Conservation (phyloP, 2,888 invertebrate genomes). For the Athrips mouffetella region DNA sequence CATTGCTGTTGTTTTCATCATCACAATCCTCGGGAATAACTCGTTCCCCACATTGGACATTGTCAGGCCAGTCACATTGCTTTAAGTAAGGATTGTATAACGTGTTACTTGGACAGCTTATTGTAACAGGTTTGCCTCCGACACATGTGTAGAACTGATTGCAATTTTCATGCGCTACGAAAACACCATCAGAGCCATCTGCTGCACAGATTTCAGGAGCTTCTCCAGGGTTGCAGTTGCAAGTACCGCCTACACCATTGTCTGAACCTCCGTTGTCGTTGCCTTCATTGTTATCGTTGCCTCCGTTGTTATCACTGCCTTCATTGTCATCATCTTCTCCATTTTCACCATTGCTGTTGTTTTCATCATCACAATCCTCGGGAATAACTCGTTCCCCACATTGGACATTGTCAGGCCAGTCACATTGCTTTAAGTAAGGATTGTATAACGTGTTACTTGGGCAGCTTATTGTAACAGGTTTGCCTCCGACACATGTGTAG, state of each 20-base stretch:
- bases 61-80: constrained; percentile 26
- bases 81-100: constrained; percentile 20
- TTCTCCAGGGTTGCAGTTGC: constrained; percentile 21
- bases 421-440: constrained; percentile 31
- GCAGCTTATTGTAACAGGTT: constrained; percentile 27
- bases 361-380: constrained; percentile 15
- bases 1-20: neutral
- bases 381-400: constrained; percentile 26
- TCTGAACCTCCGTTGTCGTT: neutral
- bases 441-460: constrained; percentile 5
- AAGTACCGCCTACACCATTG: constrained; percentile 9
- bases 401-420: constrained; percentile 36
- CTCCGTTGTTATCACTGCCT: constrained; percentile 22
- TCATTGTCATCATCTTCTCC: neutral
- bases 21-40: constrained; percentile 13
- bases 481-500: constrained; percentile 34
- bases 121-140: constrained; percentile 6
- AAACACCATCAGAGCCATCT: constrained; percentile 21
- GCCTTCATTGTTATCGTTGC: constrained; percentile 11
- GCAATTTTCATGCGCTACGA: constrained; percentile 25
- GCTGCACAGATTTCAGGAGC: constrained; percentile 22
- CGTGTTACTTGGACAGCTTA: constrained; percentile 14
- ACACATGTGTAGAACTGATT: constrained; percentile 19
- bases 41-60: constrained; percentile 25
- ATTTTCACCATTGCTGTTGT: neutral